Evolutionary conservation across 1,140 invertebrate species (phyloP).

Genomic region (Metaphire vulgaris): DNA sequence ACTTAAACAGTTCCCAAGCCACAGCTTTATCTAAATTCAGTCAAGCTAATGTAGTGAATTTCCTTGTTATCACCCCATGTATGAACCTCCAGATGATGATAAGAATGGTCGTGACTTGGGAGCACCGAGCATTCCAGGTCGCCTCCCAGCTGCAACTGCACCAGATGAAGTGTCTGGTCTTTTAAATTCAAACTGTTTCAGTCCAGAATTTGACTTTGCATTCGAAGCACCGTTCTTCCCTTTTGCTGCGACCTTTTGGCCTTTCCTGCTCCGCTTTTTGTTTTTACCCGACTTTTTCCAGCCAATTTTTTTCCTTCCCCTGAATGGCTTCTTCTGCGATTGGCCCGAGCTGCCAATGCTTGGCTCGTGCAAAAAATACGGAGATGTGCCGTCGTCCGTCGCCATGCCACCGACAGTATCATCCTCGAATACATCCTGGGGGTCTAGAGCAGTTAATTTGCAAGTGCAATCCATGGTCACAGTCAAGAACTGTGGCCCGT

Average conservation of each 20-base stretch:
- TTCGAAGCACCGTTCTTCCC: background rate
- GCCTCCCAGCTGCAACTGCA: background rate
- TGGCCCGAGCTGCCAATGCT: background rate
- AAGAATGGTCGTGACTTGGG: background rate
- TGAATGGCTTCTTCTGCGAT: background rate
- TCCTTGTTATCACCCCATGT: background rate
- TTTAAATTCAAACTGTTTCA: conserved; percentile 14
- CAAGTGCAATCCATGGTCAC: conserved; percentile 26
- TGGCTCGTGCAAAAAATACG: conserved; percentile 19
- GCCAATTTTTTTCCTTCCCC: background rate
- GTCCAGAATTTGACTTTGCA: background rate
- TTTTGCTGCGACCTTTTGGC: background rate
- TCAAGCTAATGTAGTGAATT: no score
- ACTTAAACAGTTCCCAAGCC: no score
- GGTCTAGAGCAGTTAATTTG: conserved; percentile 8
- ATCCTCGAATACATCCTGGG: background rate
- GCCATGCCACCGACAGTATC: background rate
- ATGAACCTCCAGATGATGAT: background rate
- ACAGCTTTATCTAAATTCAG: no score
- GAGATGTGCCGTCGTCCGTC: background rate
- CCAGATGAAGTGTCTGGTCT: background rate
- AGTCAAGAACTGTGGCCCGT: conserved; percentile 18
- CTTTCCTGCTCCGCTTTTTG: background rate
- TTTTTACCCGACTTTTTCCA: background rate
- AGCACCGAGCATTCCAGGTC: background rate